phyloP scores from a whole-genome alignment of 2,888 invertebrate genomes.

The Lasioglossum pauxillum region DNA sequence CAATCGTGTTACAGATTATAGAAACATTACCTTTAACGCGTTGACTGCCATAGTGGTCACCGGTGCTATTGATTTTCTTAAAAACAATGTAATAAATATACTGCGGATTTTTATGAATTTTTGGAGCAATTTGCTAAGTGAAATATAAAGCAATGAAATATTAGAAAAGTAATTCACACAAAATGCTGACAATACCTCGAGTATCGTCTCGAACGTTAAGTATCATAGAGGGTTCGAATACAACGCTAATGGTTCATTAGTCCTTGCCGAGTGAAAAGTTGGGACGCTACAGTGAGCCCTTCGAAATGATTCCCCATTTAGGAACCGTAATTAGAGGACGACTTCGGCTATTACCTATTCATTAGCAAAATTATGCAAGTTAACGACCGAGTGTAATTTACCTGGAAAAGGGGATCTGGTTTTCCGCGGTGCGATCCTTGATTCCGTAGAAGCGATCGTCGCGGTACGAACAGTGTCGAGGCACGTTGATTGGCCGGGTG shows the following conservation, averaged over 20 bases:
- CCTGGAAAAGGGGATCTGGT: constrained; percentile 72
- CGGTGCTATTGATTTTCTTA: no score
- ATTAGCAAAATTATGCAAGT: constrained; percentile 56
- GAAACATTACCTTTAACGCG: no score
- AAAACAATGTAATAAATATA: no score
- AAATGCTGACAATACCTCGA: neutral
- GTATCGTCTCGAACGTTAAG: neutral
- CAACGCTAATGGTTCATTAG: neutral
- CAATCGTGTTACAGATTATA: no score
- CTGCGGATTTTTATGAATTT: no score
- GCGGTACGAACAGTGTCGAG: constrained; percentile 34
- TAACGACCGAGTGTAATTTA: constrained; percentile 54
- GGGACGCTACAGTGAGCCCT: neutral
- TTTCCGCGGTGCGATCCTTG: constrained; percentile 64
- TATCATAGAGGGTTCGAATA: neutral
- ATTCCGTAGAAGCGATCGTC: constrained; percentile 64
- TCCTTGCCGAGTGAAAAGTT: neutral
- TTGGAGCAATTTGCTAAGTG: no score
- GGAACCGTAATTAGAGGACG: neutral
- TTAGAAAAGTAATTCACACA: neutral
- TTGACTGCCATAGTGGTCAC: no score
- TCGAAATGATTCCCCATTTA: neutral
- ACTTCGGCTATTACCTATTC: constrained; percentile 5
- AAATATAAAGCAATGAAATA: no score
- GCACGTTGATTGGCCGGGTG: constrained; percentile 65